These are phyloP conservation scores for Trinorchestia longiramus DNA, from an alignment of 1,140 invertebrate species.

Conservation along the genomic window DNA sequence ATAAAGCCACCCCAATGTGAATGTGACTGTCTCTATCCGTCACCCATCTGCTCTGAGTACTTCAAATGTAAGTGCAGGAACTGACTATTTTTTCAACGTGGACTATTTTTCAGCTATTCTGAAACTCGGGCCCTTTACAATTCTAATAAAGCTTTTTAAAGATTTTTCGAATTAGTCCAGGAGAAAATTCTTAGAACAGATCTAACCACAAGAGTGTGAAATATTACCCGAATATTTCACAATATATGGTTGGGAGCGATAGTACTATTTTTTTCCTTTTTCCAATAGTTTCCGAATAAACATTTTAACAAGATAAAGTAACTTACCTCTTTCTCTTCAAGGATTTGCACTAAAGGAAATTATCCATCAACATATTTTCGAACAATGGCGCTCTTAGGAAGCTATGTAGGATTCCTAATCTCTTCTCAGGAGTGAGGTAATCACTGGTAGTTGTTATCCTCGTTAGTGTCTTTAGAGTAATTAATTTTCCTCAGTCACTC, in stretches of 20 bases:
- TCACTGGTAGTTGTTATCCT: not conserved
- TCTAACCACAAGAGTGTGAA: not conserved
- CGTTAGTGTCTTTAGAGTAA: not conserved
- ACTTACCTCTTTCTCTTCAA: not conserved
- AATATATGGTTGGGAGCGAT: not conserved
- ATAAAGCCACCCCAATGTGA: constrained; percentile 48
- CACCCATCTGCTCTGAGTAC: constrained; percentile 53
- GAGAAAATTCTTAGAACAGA: not conserved
- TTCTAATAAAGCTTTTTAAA: not conserved
- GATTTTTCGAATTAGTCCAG: not conserved
- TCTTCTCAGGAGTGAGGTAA: not conserved
- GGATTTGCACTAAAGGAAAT: not conserved
- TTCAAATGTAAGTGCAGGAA: constrained; percentile 53
- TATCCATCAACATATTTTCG: not conserved
- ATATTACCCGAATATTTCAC: not conserved
- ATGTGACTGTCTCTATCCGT: constrained; percentile 58
- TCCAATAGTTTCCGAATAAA: not conserved
- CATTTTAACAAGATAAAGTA: not conserved
- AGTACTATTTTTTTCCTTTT: not conserved
- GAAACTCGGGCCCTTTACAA: not conserved
- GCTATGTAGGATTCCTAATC: not conserved
- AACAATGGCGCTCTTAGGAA: not conserved
- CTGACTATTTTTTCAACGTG: not conserved
- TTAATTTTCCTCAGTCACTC: not conserved
- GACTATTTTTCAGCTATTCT: not conserved